phyloP scores from a whole-genome alignment of 92 coral and sea anemone genomes.

The Porites divaricata region DNA sequence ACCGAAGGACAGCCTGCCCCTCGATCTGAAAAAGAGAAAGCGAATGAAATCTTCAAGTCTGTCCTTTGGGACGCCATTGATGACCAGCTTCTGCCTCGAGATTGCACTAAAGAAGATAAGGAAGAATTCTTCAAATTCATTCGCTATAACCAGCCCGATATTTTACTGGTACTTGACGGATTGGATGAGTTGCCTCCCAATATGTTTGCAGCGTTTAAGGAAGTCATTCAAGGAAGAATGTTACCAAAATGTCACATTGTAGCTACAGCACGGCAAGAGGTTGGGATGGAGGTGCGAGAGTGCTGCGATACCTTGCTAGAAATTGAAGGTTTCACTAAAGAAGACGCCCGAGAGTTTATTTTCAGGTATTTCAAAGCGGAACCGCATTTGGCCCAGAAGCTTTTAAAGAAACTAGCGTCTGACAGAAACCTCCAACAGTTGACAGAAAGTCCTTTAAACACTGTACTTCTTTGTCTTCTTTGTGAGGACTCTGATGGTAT shows the following conservation, averaged over 20 bases:
- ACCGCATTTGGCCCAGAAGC: background rate
- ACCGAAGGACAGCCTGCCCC: too few relatives aligned
- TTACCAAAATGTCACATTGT: conserved; percentile 30
- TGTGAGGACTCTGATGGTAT: conserved; percentile 36
- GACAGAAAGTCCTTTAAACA: conserved; percentile 36
- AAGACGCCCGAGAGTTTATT: conserved; percentile 28
- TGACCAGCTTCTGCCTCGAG: conserved; percentile 37
- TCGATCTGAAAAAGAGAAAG: too few relatives aligned
- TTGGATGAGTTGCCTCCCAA: conserved; percentile 33
- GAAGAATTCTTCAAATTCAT: conserved; percentile 7
- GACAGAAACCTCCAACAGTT: conserved; percentile 12
- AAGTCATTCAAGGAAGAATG: conserved; percentile 4
- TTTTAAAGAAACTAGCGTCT: background rate
- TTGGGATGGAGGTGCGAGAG: conserved; percentile 30
- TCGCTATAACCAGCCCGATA: conserved; percentile 11
- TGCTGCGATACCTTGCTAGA: conserved; percentile 41
- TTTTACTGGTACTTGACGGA: conserved; percentile 45
- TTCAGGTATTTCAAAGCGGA: conserved; percentile 22
- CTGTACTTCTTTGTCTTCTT: conserved; percentile 37
- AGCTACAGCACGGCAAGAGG: conserved; percentile 40
- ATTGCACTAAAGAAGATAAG: conserved; percentile 8
- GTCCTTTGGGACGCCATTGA: conserved; percentile 17
- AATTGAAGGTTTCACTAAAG: conserved; percentile 34
- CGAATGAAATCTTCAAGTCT: too few relatives aligned
- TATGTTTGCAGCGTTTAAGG: background rate